Percentiles rank a stretch among this genome's conserved stretches.
Evolutionary conservation across 2,888 invertebrate species (phyloP).

Genomic region (Aquatica leii): DNA sequence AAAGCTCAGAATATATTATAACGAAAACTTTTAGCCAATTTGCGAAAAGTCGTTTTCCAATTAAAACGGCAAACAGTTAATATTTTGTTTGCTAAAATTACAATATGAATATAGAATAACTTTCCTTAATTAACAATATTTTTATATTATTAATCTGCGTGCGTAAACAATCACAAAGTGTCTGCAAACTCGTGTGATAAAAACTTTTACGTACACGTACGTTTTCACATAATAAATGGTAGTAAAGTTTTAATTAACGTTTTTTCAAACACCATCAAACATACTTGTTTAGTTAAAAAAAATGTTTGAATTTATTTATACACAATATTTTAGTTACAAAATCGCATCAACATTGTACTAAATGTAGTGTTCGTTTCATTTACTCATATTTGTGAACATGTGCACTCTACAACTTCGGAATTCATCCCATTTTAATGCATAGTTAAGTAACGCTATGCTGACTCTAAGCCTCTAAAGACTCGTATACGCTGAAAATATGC

Average conservation of each 20-base stretch:
- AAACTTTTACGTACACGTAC: too few species aligned
- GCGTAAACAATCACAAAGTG: too few species aligned
- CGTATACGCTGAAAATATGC: conserved; percentile 40
- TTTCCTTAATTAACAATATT: neutral
- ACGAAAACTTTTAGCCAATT: conserved; percentile 20
- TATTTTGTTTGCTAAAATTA: conserved; percentile 18
- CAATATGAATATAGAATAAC: conserved; percentile 5
- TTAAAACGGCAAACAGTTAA: conserved; percentile 19
- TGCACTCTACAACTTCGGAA: conserved; percentile 27
- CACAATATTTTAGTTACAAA: neutral
- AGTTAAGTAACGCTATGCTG: conserved; percentile 42
- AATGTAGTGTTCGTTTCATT: conserved; percentile 25
- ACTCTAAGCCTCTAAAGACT: conserved; percentile 42
- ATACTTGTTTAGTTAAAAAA: too few species aligned
- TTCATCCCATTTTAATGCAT: conserved; percentile 44
- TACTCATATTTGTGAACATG: conserved; percentile 30
- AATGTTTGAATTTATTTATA: too few species aligned
- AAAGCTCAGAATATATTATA: conserved; percentile 15
- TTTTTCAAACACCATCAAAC: too few species aligned
- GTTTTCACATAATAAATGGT: too few species aligned
- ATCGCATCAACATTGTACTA: neutral
- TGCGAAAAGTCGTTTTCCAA: conserved; percentile 18
- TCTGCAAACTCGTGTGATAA: too few species aligned
- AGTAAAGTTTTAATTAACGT: too few species aligned
- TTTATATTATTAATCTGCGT: too few species aligned